A percentile compares a stretch with the other conserved stretches of the same genome.
Evolutionary conservation across 2,888 invertebrate species (phyloP).

Genomic region (Liposcelis brunnea): DNA sequence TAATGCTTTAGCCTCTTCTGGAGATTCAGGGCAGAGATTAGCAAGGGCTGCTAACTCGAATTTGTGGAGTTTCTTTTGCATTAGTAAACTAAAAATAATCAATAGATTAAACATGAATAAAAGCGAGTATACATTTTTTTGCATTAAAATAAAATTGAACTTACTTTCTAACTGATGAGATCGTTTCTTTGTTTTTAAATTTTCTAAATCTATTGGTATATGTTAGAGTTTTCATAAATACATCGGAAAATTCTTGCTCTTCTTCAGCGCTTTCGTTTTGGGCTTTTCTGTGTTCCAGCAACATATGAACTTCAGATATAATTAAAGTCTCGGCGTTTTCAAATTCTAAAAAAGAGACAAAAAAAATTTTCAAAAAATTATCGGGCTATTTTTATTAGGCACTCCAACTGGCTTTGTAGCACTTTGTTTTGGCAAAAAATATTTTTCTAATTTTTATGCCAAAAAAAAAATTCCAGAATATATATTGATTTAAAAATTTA

Average conservation of each 20-base stretch:
- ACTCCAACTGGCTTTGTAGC: too few species aligned
- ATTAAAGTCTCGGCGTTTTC: constrained; percentile 95
- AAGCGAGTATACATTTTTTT: background rate
- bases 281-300: constrained; percentile 89
- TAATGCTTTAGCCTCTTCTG: constrained; percentile 94
- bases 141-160: constrained; percentile 17
- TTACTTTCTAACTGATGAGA: constrained; percentile 86
- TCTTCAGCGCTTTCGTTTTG: constrained; percentile 98
- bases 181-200: constrained; percentile 97
- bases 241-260: constrained; percentile 95
- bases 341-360: constrained; percentile 52
- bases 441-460: too few species aligned
- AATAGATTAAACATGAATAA: constrained; percentile 14
- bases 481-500: too few species aligned
- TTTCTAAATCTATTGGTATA: constrained; percentile 93
- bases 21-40: constrained; percentile 95
- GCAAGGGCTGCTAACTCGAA: constrained; percentile 95
- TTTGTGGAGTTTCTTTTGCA: constrained; percentile 91
- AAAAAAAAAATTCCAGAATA: too few species aligned
- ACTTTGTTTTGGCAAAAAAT: too few species aligned
- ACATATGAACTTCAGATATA: constrained; percentile 90
- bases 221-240: constrained; percentile 92
- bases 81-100: constrained; percentile 54
- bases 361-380: constrained; percentile 13
- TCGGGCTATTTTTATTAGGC: background rate